These are phyloP conservation scores for Monomorium pharaonis DNA, from an alignment of 1,140 invertebrate genomes.

Conservation along the genomic window DNA sequence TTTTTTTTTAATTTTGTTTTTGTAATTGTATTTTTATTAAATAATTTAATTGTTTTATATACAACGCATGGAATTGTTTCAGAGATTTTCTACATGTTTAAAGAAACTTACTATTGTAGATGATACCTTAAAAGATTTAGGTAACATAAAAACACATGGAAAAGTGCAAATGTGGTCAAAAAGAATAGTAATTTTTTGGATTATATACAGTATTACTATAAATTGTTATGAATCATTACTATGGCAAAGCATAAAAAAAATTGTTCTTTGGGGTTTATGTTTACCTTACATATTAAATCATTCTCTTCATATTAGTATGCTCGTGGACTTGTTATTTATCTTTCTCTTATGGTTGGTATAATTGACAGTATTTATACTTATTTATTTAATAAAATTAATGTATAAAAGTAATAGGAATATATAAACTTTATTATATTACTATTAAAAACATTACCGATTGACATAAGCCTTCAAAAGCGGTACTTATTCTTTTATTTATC, in stretches of 20 bases:
- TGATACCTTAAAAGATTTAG: neutral
- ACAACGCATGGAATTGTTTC: neutral
- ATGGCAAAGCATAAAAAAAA: neutral
- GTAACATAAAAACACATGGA: neutral
- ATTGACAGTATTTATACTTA: neutral
- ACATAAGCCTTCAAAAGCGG: no score
- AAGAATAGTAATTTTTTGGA: neutral
- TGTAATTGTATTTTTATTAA: no score
- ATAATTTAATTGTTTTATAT: neutral
- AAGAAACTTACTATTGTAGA: slow-evolving; percentile 4
- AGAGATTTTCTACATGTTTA: slow-evolving; percentile 7
- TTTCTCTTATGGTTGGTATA: neutral
- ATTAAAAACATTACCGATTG: no score
- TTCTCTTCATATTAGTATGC: neutral
- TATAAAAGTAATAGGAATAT: no score
- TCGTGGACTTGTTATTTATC: neutral
- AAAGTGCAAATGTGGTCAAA: slow-evolving; percentile 9
- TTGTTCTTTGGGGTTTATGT: neutral
- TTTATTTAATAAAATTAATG: neutral
- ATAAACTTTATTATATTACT: no score
- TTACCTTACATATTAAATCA: neutral
- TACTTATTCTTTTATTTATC: no score
- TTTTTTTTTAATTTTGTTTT: no score
- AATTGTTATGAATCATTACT: neutral
- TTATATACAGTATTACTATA: neutral